Evolutionary conservation across 2,113 vertebrate species (phyloP), one percentile per base, ranked within the genome.

Genomic region (Leptodactylus fuscus): DNA sequence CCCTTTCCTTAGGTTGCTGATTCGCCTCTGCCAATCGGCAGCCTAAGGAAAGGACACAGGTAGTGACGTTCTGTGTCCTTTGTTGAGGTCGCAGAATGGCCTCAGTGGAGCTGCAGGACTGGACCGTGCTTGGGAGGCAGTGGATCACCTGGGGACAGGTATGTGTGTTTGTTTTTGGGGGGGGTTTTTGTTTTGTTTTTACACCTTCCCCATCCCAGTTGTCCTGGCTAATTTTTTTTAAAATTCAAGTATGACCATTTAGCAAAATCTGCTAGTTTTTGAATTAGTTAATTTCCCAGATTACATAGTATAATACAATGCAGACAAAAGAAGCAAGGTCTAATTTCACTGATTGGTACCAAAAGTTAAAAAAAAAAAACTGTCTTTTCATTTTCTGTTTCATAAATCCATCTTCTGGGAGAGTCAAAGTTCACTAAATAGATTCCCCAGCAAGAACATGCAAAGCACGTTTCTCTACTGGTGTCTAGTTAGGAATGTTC

Each of bases 381-480:
- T n/a, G n/a, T n/a, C n/a, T n/a, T n/a, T n/a, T n/a, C n/a, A n/a
- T n/a, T n/a, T n/a, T n/a, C n/a, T n/a, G n/a, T n/a, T 79, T 29
- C 13, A 29, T 69, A 70, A 85, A 34, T 69, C 6, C 69, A 27
- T 75, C 55, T 74, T 69, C 41, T 67, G n/a, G 79, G 58, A 58
- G 53, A 27, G 71, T 55, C 76, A 8, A 38, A 44, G 62, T 70
- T 79, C 51, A 83, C 36, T 44, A 15, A 79, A 38, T 79, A 29
- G 75, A 70, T 78, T 62, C 75, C 46, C 29, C 60, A 85, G 22
- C 46, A 58, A 79, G 53, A 85, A 75, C 70, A 48, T 82, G 29
- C 70, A 75, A 46, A 75, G 46, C 41, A 79, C 44, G 69, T 85
- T 85, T 85, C 74, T 85, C 32, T n/a, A 27, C 46, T 85, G 77